These are phyloP conservation scores for Drosophila bocqueti DNA, from an alignment of 1,140 invertebrate species.

Conservation along the genomic window DNA sequence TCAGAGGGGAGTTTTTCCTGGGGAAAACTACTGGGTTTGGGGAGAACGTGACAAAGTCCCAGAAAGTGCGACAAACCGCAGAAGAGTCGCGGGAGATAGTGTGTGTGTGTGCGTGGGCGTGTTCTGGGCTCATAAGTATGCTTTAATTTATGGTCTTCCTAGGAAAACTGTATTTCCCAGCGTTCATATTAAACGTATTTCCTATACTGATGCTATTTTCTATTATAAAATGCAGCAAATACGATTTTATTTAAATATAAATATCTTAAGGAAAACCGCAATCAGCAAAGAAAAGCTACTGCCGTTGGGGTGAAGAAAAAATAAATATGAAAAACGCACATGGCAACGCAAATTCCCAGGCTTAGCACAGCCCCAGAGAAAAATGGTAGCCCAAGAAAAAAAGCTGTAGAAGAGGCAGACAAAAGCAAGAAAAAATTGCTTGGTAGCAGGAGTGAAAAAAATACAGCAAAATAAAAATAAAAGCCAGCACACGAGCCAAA, in stretches of 20 bases:
- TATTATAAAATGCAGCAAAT: conserved; percentile 17
- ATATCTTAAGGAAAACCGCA: conserved; percentile 4
- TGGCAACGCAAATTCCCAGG: conserved; percentile 74
- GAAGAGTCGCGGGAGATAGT: conserved; percentile 15
- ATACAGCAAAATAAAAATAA: conserved; percentile 18
- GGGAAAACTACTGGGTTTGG: conserved; percentile 26
- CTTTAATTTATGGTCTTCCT: conserved; percentile 48
- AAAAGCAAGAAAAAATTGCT: conserved; percentile 59
- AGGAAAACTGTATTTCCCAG: not conserved
- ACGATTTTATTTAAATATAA: not conserved
- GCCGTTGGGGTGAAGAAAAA: not conserved
- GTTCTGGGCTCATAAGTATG: conserved; percentile 44
- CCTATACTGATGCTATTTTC: not conserved
- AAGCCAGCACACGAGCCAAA: conserved; percentile 64
- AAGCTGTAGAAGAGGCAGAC: conserved; percentile 45
- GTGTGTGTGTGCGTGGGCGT: not conserved
- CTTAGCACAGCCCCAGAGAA: conserved; percentile 42
- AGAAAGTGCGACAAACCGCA: conserved; percentile 47
- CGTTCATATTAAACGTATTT: not conserved
- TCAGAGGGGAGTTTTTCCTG: conserved; percentile 11
- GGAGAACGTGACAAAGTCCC: conserved; percentile 55
- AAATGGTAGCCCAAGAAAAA: conserved; percentile 30
- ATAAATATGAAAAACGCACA: conserved; percentile 31
- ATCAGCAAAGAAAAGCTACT: conserved; percentile 1
- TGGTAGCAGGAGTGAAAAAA: conserved; percentile 23